Conservation (phyloP, 2,113 vertebrate genomes). For the Gorsachius goisagi region DNA sequence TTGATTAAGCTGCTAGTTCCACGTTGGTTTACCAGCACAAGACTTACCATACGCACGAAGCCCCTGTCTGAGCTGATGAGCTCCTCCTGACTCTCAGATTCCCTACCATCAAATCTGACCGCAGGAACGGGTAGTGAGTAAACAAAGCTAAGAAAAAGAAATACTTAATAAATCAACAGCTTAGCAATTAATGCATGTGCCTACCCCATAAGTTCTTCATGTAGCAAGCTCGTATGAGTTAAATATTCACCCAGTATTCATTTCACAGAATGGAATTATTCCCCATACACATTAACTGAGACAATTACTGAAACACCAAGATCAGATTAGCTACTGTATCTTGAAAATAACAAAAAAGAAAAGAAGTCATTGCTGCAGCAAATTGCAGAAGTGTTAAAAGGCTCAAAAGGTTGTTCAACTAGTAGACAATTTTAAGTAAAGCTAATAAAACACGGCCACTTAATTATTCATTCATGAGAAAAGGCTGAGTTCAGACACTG, state of each 20-base stretch:
- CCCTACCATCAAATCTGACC: not conserved
- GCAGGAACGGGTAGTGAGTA: not conserved
- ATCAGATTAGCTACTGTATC: slow-evolving; percentile 58
- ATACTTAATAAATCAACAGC: not conserved
- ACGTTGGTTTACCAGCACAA: not conserved
- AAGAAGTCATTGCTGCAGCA: slow-evolving; percentile 43
- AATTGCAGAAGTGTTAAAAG: slow-evolving; percentile 44
- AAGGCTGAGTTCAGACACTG: slow-evolving; percentile 36
- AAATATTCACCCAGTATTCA: slow-evolving; percentile 49
- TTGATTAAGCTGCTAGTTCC: not conserved
- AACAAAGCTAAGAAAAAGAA: not conserved
- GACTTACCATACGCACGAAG: not conserved
- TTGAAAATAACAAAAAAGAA: slow-evolving; percentile 48
- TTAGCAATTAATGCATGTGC: not conserved
- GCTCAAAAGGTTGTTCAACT: slow-evolving; percentile 49
- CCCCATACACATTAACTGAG: slow-evolving; percentile 45
- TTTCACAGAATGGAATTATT: slow-evolving; percentile 64
- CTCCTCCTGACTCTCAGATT: not conserved
- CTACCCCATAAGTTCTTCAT: not conserved
- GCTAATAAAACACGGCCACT: slow-evolving; percentile 63
- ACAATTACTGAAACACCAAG: slow-evolving; percentile 60
- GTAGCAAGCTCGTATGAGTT: slow-evolving; percentile 16
- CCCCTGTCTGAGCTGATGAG: not conserved
- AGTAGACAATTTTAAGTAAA: slow-evolving; percentile 66
- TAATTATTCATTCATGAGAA: slow-evolving; percentile 63